Evolutionary conservation across 30 jellyfish, hydroid and myxozoan species (phyloP), one percentile per base, ranked within the genome.

Genomic region (Cassiopea andromeda): DNA sequence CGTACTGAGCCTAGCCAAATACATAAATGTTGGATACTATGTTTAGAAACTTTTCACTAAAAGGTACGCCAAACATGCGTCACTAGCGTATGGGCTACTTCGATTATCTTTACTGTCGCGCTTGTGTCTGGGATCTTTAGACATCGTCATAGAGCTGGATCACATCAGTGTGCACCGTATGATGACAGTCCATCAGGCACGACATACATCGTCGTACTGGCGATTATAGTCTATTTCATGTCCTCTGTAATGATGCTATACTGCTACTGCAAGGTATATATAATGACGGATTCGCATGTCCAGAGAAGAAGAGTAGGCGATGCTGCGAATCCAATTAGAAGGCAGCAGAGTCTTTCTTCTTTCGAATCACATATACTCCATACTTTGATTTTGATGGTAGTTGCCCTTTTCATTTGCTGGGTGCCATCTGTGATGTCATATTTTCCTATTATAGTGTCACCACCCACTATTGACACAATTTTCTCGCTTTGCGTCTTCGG

Each of bases 91-190:
- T 54, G 64, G 64, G 12, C 12, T 54, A 54, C 12, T 3, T 6
- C 64, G 12, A 10, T 10, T 54, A 3, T 54, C 7, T 54, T 54
- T 54, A 10, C 64, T 54, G 12, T 54, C 0, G 64, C 10, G 0
- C 64, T 10, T 54, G 64, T 10, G 12, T 54, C 12, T 54, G 64
- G 64, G 0, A 3, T 10, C 10, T 54, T 10, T 54, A 54, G 12
- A 54, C 12, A 54, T 10, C 7, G 10, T 3, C 12, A 54, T 0
- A 54, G 64, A 6, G 16, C 7, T 43, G 78, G 93, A 4, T 84
- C 94, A 64, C 89, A 88, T 16, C 98, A 93, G 64, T 93, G 97
- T 73, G 93, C 92, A 70, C 92, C 97, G 1, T 83, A 73, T 78
- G 59, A 66, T 1, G 60, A 49, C 44, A 47, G 69, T 44, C 61